Base-by-base conservation (phyloP, 2,888 invertebrate genomes). In the Chymomyza amoena region DNA sequence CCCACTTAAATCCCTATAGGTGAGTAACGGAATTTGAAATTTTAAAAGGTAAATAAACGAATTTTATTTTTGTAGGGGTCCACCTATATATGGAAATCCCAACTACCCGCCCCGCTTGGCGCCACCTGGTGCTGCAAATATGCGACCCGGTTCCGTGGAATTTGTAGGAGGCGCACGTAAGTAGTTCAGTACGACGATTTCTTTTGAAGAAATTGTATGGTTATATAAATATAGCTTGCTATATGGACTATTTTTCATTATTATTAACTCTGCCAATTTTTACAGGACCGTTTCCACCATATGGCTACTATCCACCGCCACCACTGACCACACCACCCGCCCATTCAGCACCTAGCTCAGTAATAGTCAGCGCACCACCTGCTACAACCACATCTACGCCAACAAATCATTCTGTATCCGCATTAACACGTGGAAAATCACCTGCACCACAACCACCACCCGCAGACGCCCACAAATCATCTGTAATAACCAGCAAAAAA, bases 1-100 rank as follows among this genome's bases (percentile, higher is more conserved):
- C 90, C 5, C 91, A 91, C 78, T 75, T 91, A 4, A 91, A 89
- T 78, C 89, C 90, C 7, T 91, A 91, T 69, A 88, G 91, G 91
- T 91, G 59, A 75, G 70, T 62, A 1, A 10, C 25, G n/a, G 6
- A 32, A n/a, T 7, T 9, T 6, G 0, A 15, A 20, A n/a, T 6
- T 36, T 5, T 39, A 6, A 20, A 28, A 16, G 61, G 9, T 52
- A 50, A 65, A 45, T 66, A 50, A 52, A 25, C 6, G n/a, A 60
- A 39, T 59, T 10, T 6, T 25, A 7, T 59, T 45, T 0, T n/a
- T 67, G 3, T 15, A 82, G 83, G 75, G 89, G 90, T 6, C 89
- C 91, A 13, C 84, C 91, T 16, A 88, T 91, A 62, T 91, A 89
- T 69, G 91, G 91, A 25, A 91, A 87, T 76, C 92, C 91, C 7